Evolutionary conservation across 37 sponge, comb jelly and placozoan genomes (phyloP).

Genomic region (Aplysina aerophoba): DNA sequence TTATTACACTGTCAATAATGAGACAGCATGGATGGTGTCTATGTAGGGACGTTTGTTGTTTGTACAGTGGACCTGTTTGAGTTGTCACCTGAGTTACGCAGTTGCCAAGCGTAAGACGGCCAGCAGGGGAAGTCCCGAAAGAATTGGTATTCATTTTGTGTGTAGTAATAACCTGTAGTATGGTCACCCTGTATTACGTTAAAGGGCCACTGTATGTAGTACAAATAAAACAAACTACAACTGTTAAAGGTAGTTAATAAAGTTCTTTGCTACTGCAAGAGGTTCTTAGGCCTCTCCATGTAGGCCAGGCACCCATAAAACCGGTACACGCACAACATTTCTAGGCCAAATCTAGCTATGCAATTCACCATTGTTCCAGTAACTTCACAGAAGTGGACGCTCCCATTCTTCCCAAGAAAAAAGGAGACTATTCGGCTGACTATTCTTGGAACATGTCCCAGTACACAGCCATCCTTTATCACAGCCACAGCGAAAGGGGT

Average conservation of each 20-base stretch:
- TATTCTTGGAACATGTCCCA: slow-evolving; percentile 35
- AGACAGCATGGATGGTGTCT: too few relatives aligned
- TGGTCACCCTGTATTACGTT: slow-evolving; percentile 29
- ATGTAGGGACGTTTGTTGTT: too few relatives aligned
- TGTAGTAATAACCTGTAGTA: slow-evolving; percentile 27
- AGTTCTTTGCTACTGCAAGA: slow-evolving; percentile 12
- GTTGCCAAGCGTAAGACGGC: slow-evolving; percentile 24
- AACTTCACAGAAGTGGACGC: slow-evolving; percentile 10
- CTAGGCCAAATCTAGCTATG: too few relatives aligned
- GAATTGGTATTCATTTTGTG: slow-evolving; percentile 18
- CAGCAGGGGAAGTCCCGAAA: slow-evolving; percentile 23
- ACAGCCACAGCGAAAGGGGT: slow-evolving; percentile 29
- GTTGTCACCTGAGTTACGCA: too few relatives aligned
- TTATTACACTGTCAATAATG: too few relatives aligned
- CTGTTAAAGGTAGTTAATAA: slow-evolving; percentile 10
- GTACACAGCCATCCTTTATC: slow-evolving; percentile 7
- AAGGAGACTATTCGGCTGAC: slow-evolving; percentile 30
- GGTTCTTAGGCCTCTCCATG: slow-evolving; percentile 21
- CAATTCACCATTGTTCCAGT: slow-evolving; percentile 22
- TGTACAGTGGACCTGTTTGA: slow-evolving; percentile 29
- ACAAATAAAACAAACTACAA: slow-evolving; percentile 9
- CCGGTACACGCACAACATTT: slow-evolving; percentile 28
- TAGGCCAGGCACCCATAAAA: slow-evolving; percentile 36
- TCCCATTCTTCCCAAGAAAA: slow-evolving; percentile 17
- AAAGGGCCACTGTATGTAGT: slow-evolving; percentile 15